Evolutionary conservation across 1,140 invertebrate species (phyloP).

Genomic region (Scaptomyza pallida): DNA sequence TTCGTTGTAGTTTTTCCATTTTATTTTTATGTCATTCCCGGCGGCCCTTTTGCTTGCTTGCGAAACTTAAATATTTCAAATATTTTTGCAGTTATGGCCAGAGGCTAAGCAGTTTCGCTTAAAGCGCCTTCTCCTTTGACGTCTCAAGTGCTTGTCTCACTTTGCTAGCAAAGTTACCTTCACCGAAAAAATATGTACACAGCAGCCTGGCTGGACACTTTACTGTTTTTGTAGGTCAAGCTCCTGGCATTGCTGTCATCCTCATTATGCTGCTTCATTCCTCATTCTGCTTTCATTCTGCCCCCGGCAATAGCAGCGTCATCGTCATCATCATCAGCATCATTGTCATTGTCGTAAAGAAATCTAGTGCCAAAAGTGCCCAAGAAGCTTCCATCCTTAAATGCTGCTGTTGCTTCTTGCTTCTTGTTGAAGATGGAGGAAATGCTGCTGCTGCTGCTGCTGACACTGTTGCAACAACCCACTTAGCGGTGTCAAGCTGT

Average conservation of each 20-base stretch:
- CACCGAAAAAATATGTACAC: constrained; percentile 33
- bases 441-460: too few species aligned
- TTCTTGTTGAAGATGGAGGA: not conserved
- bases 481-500: constrained; percentile 23
- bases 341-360: constrained; percentile 65
- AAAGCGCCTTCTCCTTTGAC: constrained; percentile 49
- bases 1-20: constrained; percentile 27
- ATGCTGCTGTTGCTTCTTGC: not conserved
- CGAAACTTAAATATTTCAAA: constrained; percentile 58
- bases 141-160: constrained; percentile 61
- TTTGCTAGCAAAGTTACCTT: constrained; percentile 31
- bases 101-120: constrained; percentile 33
- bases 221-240: constrained; percentile 70
- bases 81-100: constrained; percentile 14
- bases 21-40: not conserved
- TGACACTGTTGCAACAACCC: constrained; percentile 6
- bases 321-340: constrained; percentile 16
- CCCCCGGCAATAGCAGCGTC: constrained; percentile 36
- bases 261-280: constrained; percentile 9
- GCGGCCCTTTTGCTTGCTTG: constrained; percentile 7
- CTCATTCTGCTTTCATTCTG: not conserved
- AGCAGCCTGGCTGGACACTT: not conserved
- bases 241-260: constrained; percentile 29
- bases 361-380: constrained; percentile 65
- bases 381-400: constrained; percentile 30